phyloP scores from a whole-genome alignment of 2,113 vertebrate genomes.

The Thinocorus orbignyianus region DNA sequence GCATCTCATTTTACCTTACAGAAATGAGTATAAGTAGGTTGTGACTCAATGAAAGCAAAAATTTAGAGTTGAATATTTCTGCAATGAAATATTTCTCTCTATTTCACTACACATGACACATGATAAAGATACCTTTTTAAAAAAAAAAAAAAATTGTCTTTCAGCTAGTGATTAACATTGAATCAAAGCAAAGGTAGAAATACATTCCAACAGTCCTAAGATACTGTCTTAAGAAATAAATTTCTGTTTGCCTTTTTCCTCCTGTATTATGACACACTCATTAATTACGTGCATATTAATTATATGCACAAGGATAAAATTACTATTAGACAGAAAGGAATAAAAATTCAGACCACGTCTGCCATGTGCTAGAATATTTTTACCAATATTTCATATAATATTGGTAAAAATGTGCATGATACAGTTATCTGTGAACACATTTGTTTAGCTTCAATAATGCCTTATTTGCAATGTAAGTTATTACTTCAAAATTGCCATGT shows the following conservation, averaged over 20 bases:
- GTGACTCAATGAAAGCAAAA: not conserved
- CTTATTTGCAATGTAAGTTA: constrained; percentile 13
- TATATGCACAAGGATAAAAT: not conserved
- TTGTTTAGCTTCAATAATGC: constrained; percentile 1
- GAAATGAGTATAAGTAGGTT: not conserved
- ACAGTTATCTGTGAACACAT: not conserved
- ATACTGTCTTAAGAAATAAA: not conserved
- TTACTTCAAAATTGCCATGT: not conserved
- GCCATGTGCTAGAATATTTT: not conserved
- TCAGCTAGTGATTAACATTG: not conserved
- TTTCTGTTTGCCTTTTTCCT: not conserved
- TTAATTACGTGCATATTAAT: not conserved
- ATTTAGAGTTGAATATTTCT: not conserved
- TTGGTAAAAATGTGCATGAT: not conserved
- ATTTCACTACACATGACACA: not conserved
- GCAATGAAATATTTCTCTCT: not conserved
- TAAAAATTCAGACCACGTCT: not conserved
- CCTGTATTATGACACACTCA: not conserved
- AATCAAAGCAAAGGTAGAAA: not conserved
- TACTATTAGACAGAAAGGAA: not conserved
- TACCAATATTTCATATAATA: not conserved
- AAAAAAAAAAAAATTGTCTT: not conserved
- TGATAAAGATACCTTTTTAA: not conserved
- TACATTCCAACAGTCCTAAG: not conserved
- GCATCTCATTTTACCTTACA: not conserved